Base-by-base conservation (phyloP, 1,140 invertebrate genomes). In the Zeugodacus cucurbitae region DNA sequence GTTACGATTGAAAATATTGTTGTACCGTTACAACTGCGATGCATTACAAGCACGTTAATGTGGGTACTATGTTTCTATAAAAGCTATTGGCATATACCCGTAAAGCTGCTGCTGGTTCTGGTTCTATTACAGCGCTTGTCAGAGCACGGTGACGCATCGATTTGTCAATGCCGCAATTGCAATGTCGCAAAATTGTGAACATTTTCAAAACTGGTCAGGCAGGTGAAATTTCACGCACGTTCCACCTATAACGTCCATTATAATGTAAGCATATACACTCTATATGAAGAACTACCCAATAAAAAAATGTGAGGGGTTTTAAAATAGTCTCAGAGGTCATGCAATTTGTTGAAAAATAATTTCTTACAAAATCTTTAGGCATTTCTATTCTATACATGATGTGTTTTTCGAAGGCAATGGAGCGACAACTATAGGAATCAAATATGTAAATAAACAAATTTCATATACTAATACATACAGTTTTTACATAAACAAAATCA, bases 121-220 rank as follows among this genome's bases (percentile, higher is more conserved):
- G 14, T 54, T 54, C 17, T 17, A 54, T 54, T 54, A 17, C 20
- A 54, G 48, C 14, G 48, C 14, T 17, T 54, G 70, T 20, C 10
- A 17, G 32, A 22, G 74, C 41, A 48, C 41, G 44, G 48, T 82
- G 74, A 26, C 74, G 74, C 74, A 48, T 41, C 48, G 74, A 82
- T 82, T 82, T 82, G 74, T 82, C 74, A 82, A 82, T 82, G 74
- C 44, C 41, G 74, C 74, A 8, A 41, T 82, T 82, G 74, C 29
- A n/a, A n/a, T 44, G 74, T 41, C 74, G n/a, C 74, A 82, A 82
- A 82, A 82, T 48, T 82, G 41, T 82, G 37, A 82, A 48, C 74
- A 82, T 48, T 82, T 82, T 48, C 26, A 41, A 82, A 48, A 82
- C 48, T 22, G 44, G 41, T 82, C 41, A 41, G 48, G 74, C 74